A percentile compares a stretch with the other conserved stretches of the same genome.
phyloP scores from a whole-genome alignment of 2,797 vertebrate species.

The Percopsis omiscomaycus region DNA sequence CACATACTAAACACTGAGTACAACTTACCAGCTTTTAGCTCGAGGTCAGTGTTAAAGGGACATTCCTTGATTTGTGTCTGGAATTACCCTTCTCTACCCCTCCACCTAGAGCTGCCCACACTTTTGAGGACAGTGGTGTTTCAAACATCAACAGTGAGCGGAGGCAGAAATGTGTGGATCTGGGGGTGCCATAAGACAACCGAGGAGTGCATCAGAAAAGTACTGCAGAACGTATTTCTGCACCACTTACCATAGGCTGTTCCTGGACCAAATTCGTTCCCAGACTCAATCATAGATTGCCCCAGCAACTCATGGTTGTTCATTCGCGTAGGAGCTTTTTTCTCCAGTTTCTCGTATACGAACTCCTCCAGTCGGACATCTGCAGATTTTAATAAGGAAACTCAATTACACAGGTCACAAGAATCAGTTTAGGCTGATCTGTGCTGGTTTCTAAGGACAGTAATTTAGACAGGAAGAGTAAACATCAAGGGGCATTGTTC shows the following conservation, averaged over 20 bases:
- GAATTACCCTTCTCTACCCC: too few relatives aligned
- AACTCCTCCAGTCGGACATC: conserved; percentile 98
- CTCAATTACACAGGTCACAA: conserved; percentile 70
- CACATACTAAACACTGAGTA: too few relatives aligned
- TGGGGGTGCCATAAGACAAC: too few relatives aligned
- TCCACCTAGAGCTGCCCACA: too few relatives aligned
- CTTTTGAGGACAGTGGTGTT: too few relatives aligned
- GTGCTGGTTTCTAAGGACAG: conserved; percentile 6
- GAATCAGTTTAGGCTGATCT: conserved; percentile 43
- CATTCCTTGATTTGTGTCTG: too few relatives aligned
- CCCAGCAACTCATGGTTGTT: conserved; percentile 96
- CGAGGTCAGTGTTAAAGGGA: too few relatives aligned
- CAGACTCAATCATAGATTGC: conserved; percentile 93
- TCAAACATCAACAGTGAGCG: too few relatives aligned
- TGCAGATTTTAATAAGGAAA: conserved; percentile 70
- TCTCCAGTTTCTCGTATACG: conserved; percentile 97
- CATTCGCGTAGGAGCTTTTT: conserved; percentile 91
- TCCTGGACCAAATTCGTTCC: conserved; percentile 93
- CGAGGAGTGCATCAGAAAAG: too few relatives aligned
- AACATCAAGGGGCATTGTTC: conserved; percentile 1
- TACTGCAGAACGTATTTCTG: background rate
- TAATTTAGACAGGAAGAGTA: background rate
- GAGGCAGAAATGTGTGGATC: too few relatives aligned
- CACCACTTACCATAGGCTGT: conserved; percentile 90
- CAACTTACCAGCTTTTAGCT: too few relatives aligned